These are phyloP conservation scores for Scaptomyza pallida DNA, from an alignment of 1,140 invertebrate genomes.

Conservation along the genomic window DNA sequence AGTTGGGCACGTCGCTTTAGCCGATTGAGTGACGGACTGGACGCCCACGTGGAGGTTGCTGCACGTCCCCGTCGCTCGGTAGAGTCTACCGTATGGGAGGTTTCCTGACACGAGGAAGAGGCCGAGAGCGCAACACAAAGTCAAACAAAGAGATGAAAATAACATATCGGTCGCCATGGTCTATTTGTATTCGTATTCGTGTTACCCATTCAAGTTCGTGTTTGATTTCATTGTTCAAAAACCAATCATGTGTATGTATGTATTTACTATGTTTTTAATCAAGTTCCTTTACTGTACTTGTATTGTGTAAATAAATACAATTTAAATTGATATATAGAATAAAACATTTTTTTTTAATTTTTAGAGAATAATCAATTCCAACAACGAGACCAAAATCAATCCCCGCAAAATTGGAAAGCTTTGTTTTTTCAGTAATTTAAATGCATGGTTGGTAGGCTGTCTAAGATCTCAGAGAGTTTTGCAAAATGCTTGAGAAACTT, in stretches of 20 bases:
- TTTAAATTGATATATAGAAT: neutral
- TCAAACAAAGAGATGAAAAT: conserved; percentile 44
- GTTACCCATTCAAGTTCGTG: conserved; percentile 3
- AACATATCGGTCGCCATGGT: neutral
- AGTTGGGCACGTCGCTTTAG: conserved; percentile 89
- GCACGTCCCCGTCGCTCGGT: conserved; percentile 84
- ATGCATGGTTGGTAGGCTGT: too few relatives aligned
- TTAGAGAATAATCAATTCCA: too few relatives aligned
- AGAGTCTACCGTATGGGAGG: conserved; percentile 83
- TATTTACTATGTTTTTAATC: neutral
- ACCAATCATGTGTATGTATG: conserved; percentile 3
- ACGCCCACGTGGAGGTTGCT: conserved; percentile 88
- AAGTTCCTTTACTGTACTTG: conserved; percentile 6
- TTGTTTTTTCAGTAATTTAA: too few relatives aligned
- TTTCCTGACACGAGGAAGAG: conserved; percentile 83
- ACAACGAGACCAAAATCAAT: too few relatives aligned
- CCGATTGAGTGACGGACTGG: conserved; percentile 89
- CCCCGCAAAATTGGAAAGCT: too few relatives aligned
- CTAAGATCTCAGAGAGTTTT: too few relatives aligned
- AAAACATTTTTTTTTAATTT: neutral
- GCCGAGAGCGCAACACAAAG: conserved; percentile 44
- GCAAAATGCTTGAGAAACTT: too few relatives aligned
- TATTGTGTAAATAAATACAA: conserved; percentile 18
- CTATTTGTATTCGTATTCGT: conserved; percentile 1
- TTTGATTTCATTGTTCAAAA: neutral